Evolutionary conservation across 2,797 vertebrate genomes (phyloP).

Genomic region (Remorina albescens): DNA sequence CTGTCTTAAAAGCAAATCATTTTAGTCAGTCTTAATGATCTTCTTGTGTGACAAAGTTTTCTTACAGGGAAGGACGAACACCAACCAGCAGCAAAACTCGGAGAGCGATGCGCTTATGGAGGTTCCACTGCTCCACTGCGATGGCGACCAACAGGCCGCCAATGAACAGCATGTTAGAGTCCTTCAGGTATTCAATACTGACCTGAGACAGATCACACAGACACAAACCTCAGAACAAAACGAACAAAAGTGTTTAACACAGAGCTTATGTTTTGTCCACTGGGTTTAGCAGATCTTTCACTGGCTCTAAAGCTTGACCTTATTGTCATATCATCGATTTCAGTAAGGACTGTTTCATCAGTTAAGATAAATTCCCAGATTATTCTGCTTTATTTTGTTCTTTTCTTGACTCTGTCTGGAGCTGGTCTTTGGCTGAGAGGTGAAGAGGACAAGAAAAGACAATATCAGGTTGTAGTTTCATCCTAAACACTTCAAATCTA

Average conservation of each 20-base stretch:
- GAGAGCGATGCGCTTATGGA: constrained; percentile 95
- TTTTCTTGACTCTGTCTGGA: no score
- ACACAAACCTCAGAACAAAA: not conserved
- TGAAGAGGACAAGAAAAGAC: no score
- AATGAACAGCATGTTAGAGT: constrained; percentile 93
- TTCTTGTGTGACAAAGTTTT: constrained; percentile 1
- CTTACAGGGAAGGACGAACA: constrained; percentile 94
- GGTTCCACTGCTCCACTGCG: constrained; percentile 91
- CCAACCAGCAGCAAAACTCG: constrained; percentile 89
- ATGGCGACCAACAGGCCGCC: constrained; percentile 94
- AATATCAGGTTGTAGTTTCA: no score
- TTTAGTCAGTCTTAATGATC: no score
- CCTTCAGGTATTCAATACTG: constrained; percentile 90
- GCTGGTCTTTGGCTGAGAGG: no score
- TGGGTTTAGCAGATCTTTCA: constrained; percentile 6
- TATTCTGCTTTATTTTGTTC: not conserved
- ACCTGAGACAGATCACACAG: constrained; percentile 83
- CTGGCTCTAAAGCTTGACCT: constrained; percentile 4
- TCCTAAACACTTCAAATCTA: no score
- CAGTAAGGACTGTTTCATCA: not conserved
- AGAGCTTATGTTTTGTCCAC: not conserved
- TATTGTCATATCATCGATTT: not conserved
- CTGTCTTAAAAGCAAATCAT: not conserved
- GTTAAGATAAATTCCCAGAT: not conserved
- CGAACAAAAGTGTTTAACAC: not conserved